phyloP scores from a whole-genome alignment of 2,113 vertebrate genomes.

The Eurypyga helias region DNA sequence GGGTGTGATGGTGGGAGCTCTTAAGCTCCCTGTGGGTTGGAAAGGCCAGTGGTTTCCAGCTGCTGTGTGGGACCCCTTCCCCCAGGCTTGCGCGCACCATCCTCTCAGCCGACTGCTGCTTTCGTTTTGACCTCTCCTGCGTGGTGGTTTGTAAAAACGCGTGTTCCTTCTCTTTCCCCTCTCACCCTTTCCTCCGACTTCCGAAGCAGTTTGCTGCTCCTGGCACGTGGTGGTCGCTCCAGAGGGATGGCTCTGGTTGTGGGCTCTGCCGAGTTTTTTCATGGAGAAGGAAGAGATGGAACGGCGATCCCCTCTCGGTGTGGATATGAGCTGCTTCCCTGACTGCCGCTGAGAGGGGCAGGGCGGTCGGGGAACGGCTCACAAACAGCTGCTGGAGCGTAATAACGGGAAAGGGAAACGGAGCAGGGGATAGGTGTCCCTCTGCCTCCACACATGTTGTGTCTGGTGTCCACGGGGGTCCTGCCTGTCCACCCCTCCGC shows the following conservation, averaged over 20 bases:
- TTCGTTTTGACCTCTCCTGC: neutral
- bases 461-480: neutral
- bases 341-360: neutral
- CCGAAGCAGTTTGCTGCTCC: neutral
- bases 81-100: neutral
- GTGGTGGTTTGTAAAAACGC: neutral
- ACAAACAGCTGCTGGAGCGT: neutral
- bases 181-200: neutral
- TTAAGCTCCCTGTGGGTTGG: neutral
- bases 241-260: neutral
- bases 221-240: accelerated
- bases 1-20: neutral
- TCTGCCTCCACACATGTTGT: neutral
- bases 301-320: accelerated
- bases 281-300: neutral
- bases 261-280: neutral
- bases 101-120: neutral
- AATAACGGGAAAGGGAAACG: accelerated
- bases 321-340: neutral
- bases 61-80: neutral
- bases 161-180: neutral
- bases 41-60: neutral
- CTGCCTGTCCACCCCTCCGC: neutral
- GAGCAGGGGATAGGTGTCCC: neutral
- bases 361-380: neutral